phyloP scores from a whole-genome alignment of 2,888 invertebrate genomes.

The Diarsia rubi region DNA sequence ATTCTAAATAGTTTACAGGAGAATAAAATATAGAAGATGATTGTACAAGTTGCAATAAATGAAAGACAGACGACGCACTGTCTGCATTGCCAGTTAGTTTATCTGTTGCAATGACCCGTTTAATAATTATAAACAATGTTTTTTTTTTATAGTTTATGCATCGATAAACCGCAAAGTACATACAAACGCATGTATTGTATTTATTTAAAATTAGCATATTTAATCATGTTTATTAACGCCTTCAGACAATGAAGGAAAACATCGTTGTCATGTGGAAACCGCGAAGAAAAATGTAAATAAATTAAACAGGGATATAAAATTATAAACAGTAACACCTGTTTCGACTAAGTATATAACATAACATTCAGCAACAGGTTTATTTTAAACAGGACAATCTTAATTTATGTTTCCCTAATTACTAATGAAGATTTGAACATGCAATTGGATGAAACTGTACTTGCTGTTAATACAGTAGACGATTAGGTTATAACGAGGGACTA shows the following conservation, averaged over 20 bases:
- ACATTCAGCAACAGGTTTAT: neutral
- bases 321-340: conserved; percentile 32
- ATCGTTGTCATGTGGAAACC: conserved; percentile 15
- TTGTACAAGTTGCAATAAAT: conserved; percentile 56
- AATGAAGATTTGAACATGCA: neutral
- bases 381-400: neutral
- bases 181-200: conserved; percentile 12
- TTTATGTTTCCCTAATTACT: neutral
- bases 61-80: conserved; percentile 76
- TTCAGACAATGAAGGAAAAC: conserved; percentile 18
- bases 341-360: neutral
- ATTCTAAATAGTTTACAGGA: conserved; percentile 33
- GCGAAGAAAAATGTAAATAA: conserved; percentile 29
- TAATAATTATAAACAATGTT: conserved; percentile 60
- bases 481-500: no score
- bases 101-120: conserved; percentile 71
- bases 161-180: conserved; percentile 43
- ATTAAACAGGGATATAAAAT: conserved; percentile 22
- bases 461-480: neutral
- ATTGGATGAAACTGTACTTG: neutral
- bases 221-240: conserved; percentile 28
- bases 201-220: conserved; percentile 29
- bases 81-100: conserved; percentile 72
- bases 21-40: conserved; percentile 46
- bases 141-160: conserved; percentile 33